Base-by-base conservation (phyloP, 2,888 invertebrate genomes). In the Anoncus sp. region DNA sequence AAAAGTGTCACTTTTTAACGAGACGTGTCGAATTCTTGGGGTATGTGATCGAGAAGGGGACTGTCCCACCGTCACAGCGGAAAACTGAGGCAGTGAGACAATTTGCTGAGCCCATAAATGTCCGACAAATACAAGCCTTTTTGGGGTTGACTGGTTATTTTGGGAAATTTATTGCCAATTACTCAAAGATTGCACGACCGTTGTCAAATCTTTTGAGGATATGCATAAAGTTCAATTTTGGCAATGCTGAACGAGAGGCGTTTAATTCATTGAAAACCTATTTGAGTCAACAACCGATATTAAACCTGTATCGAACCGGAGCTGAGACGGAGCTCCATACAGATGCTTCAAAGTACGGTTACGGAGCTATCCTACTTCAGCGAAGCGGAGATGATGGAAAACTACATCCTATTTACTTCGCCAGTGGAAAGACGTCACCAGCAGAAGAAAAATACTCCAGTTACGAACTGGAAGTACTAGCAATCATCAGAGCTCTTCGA, bases 271-370 rank as follows among this genome's bases (percentile, higher is more conserved):
- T 73, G 27, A 77, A 66, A 40, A 5, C 2, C 3, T 16, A 14
- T 20, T 18, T 73, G 18, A 66, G 51, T 24, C n/a, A 35, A 18
- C 35, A 59, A 35, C 65, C 66, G 5, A 51, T 73, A 7, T 27
- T 73, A 38, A 10, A 51, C 6, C 18, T 76, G 4, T 71, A 76
- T 22, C 7, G 49, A 16, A 24, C 24, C 14, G 40, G 40, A 1
- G 65, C 77, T 0, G 72, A 71, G 49, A 77, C 77, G 5, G 75
- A 81, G 49, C 40, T 81, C 1, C 79, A 81, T 43, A 76, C 71
- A 0, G 81, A 79, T 16, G 79, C 79, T 6, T 79, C 67, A 3
- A 69, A 40, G 43, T 40, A 55, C 18, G 81, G 76, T 1, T 76
- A 66, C 16, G 81, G 78, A 2, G 76, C 78, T 2, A 74, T 79